Base-by-base conservation (phyloP, 2,113 vertebrate genomes). In the Cavia porcellus region DNA sequence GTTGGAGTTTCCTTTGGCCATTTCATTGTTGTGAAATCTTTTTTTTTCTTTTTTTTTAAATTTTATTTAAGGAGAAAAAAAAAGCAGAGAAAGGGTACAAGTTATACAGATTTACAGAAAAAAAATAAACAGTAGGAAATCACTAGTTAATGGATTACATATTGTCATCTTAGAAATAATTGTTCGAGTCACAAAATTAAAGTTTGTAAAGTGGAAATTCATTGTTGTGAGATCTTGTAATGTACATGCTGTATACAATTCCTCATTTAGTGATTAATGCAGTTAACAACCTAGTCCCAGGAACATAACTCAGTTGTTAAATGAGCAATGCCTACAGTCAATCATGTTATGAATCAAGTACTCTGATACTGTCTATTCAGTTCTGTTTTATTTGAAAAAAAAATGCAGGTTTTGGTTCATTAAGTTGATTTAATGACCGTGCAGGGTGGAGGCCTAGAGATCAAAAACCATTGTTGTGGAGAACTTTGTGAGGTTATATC, bases 391-490 rank as follows among this genome's bases (percentile, higher is more conserved):
- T 93, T 93, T 24, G 9, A 94, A 30, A 17, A 52, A 57, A 89
- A 74, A 52, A 59, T 68, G 38, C 72, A 47, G 45, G 30, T 75
- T 32, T 32, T 88, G 82, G 91, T 62, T 62, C 66, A 70, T 57
- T 95, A 83, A 90, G 62, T 52, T 80, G 70, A 89, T 68, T 88
- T 91, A 92, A 62, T 86, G 83, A 61, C 25, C 12, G 42, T 30
- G 24, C 14, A 45, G 25, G 64, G 25, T 61, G 1, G 75, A 87
- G 77, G 74, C 62, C 59, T 91, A 32, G 3, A 42, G 45, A 57
- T 75, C 68, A 74, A 70, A 91, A 97, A 45, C 87, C 42, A 59
- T 0, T n/a, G 32, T 47, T 45, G 25, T n/a, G 80, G 84, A 52
- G 88, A 91, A 72, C 64, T 66, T 35, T 28, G 42, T 57, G 32